A percentile compares a stretch with the other conserved stretches of the same genome.
These are phyloP conservation scores for Drosophila subquinaria DNA, from an alignment of 2,888 invertebrate genomes.

Conservation along the genomic window DNA sequence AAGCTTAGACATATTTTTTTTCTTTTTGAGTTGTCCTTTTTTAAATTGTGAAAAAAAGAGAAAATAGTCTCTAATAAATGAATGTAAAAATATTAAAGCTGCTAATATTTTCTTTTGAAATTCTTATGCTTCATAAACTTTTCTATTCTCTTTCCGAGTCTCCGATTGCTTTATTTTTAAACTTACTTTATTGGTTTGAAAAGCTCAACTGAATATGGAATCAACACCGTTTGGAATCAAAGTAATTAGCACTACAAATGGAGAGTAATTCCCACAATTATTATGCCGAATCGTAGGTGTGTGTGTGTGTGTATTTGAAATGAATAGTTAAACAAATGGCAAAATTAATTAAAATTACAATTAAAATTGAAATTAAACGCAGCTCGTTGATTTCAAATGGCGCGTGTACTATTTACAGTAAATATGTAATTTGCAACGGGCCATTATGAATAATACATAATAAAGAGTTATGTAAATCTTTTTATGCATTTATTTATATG, in stretches of 20 bases:
- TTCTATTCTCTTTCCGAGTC: neutral
- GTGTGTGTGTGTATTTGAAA: conserved; percentile 7
- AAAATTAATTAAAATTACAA: conserved; percentile 63
- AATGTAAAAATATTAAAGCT: neutral
- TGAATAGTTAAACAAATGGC: conserved; percentile 49
- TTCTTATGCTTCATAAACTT: neutral
- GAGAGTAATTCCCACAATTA: neutral
- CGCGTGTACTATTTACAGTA: neutral
- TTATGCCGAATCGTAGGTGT: neutral
- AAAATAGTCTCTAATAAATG: neutral
- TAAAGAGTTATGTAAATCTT: conserved; percentile 29
- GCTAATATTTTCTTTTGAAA: neutral
- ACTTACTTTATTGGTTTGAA: neutral
- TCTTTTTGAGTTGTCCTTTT: no score
- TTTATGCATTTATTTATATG: conserved; percentile 21
- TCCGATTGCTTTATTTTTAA: neutral
- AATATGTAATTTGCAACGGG: neutral
- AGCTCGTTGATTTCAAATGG: conserved; percentile 36
- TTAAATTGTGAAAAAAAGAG: no score
- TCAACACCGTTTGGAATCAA: neutral
- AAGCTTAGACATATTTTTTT: neutral
- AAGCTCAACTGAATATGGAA: neutral
- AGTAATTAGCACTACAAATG: conserved; percentile 15
- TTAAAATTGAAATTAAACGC: conserved; percentile 36
- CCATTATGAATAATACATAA: conserved; percentile 54